A percentile compares a stretch with the other conserved stretches of the same genome.
Conservation (phyloP, 2,113 vertebrate genomes). For the Chiloscyllium plagiosum region DNA sequence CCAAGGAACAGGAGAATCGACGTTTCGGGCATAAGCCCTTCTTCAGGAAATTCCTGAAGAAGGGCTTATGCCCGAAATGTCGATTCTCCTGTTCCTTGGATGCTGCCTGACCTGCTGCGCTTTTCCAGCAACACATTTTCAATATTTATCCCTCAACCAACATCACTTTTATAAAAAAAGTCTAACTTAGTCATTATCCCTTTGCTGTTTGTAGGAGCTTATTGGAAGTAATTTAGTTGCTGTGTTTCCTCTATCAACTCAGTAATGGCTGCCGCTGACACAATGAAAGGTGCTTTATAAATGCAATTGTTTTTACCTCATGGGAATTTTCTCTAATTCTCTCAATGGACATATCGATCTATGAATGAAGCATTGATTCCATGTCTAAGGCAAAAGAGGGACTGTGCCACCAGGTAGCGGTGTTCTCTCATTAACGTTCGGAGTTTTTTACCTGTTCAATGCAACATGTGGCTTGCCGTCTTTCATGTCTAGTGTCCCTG, state of each 20-base stretch:
- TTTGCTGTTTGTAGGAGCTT: background rate
- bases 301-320: background rate
- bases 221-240: background rate
- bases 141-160: background rate
- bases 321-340: background rate
- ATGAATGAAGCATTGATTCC: background rate
- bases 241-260: too few species aligned
- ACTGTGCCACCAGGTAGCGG: conserved; percentile 13
- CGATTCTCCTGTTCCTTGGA: too few species aligned
- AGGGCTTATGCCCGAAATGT: too few species aligned
- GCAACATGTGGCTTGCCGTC: background rate
- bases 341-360: background rate
- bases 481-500: background rate
- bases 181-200: background rate
- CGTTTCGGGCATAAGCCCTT: too few species aligned
- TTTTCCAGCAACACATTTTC: too few species aligned
- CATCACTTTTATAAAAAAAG: background rate
- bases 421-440: background rate
- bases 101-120: too few species aligned
- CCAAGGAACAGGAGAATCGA: too few species aligned
- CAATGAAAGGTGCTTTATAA: background rate
- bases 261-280: background rate
- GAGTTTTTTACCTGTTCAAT: background rate
- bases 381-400: background rate
- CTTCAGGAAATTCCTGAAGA: too few species aligned